Percentiles rank a stretch among this genome's conserved stretches.
phyloP scores from a whole-genome alignment of 2,113 vertebrate genomes.

The Siniperca chuatsi region DNA sequence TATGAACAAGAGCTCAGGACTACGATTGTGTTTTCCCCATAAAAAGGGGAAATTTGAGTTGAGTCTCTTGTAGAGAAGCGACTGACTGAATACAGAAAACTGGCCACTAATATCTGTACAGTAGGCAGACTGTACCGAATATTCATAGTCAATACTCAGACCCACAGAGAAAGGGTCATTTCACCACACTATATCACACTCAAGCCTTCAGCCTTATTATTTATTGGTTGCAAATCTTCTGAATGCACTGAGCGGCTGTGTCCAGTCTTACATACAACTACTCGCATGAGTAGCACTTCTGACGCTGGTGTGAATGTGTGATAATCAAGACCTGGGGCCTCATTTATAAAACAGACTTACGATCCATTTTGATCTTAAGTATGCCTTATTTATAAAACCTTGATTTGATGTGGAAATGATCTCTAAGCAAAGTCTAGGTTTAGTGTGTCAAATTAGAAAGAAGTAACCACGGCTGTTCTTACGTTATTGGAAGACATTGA shows the following conservation, averaged over 20 bases:
- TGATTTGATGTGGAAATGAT: no score
- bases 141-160: neutral
- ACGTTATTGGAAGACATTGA: no score
- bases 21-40: neutral
- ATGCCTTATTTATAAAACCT: no score
- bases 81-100: neutral
- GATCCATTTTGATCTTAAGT: no score
- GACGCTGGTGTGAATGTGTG: neutral
- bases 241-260: neutral
- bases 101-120: neutral
- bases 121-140: conserved; percentile 19
- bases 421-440: no score
- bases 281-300: neutral
- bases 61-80: neutral
- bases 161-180: neutral
- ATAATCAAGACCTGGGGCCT: neutral
- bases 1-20: neutral
- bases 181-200: neutral
- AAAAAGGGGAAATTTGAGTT: neutral
- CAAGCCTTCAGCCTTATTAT: neutral
- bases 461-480: no score
- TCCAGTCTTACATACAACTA: neutral
- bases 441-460: no score
- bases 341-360: no score
- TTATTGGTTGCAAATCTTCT: conserved; percentile 3